Evolutionary conservation across 2,888 invertebrate genomes (phyloP).

Genomic region (Incurvaria masculella): DNA sequence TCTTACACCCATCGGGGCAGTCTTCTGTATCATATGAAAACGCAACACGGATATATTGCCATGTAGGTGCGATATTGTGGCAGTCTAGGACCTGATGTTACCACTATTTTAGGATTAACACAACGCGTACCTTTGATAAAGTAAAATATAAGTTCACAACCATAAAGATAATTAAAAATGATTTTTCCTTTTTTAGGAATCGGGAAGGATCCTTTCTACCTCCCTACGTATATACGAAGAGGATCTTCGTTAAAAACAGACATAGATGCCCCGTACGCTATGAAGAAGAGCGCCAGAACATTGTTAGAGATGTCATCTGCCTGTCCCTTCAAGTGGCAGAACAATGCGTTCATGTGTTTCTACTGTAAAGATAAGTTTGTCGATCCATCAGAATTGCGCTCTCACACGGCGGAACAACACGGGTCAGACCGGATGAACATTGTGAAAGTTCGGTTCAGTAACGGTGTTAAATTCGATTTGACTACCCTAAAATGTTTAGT

Average conservation of each 20-base stretch:
- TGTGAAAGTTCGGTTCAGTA: not conserved
- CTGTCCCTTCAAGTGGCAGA: slow-evolving; percentile 1
- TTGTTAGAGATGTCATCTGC: slow-evolving; percentile 16
- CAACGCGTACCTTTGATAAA: too few species aligned
- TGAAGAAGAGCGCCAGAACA: not conserved
- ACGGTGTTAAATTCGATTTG: slow-evolving; percentile 1
- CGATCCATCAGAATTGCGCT: slow-evolving; percentile 15
- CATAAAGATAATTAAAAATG: too few species aligned
- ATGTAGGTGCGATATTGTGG: too few species aligned
- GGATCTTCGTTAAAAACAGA: not conserved
- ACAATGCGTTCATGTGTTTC: slow-evolving; percentile 1
- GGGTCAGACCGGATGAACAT: not conserved
- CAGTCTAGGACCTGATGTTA: too few species aligned
- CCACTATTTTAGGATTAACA: too few species aligned
- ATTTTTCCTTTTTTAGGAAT: not conserved
- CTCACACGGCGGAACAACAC: slow-evolving; percentile 18
- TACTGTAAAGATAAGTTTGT: not conserved
- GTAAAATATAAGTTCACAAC: too few species aligned
- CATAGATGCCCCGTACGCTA: not conserved
- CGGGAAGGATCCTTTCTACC: not conserved
- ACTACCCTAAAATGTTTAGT: not conserved
- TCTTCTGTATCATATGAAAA: slow-evolving; percentile 35
- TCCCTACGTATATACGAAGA: not conserved
- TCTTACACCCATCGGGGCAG: slow-evolving; percentile 30
- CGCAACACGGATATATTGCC: slow-evolving; percentile 19